A percentile compares a stretch with the other conserved stretches of the same genome.
Evolutionary conservation across 1,140 invertebrate species (phyloP).

Genomic region (Hesperophylax magnus): DNA sequence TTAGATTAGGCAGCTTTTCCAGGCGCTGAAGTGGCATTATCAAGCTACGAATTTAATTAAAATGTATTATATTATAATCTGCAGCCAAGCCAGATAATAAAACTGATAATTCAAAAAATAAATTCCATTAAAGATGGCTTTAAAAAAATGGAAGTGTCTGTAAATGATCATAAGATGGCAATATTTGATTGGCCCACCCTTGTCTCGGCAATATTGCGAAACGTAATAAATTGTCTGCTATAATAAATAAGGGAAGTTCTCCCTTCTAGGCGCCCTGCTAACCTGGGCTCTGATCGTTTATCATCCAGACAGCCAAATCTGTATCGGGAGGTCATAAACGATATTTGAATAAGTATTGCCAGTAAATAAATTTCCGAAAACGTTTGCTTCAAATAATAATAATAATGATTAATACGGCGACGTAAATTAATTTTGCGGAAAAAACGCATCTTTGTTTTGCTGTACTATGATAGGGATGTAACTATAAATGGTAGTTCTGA

Average conservation of each 20-base stretch:
- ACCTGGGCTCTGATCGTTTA: constrained; percentile 31
- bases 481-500: too few species aligned
- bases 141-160: background rate
- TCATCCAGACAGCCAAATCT: constrained; percentile 43
- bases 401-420: too few species aligned
- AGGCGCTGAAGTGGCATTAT: too few species aligned
- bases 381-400: background rate
- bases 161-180: background rate
- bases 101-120: background rate
- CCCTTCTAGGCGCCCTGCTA: constrained; percentile 32
- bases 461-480: too few species aligned
- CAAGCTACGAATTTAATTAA: too few species aligned
- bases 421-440: too few species aligned
- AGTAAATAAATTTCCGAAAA: constrained; percentile 26
- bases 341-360: constrained; percentile 32
- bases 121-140: background rate
- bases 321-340: constrained; percentile 30
- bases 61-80: too few species aligned
- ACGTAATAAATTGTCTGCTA: constrained; percentile 33
- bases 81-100: too few species aligned
- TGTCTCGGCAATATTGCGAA: constrained; percentile 26
- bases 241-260: constrained; percentile 49
- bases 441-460: too few species aligned
- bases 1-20: too few species aligned
- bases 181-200: constrained; percentile 16